These are phyloP conservation scores for Herpailurus yagouaroundi DNA, from an alignment of 2,113 vertebrate genomes.

Conservation along the genomic window DNA sequence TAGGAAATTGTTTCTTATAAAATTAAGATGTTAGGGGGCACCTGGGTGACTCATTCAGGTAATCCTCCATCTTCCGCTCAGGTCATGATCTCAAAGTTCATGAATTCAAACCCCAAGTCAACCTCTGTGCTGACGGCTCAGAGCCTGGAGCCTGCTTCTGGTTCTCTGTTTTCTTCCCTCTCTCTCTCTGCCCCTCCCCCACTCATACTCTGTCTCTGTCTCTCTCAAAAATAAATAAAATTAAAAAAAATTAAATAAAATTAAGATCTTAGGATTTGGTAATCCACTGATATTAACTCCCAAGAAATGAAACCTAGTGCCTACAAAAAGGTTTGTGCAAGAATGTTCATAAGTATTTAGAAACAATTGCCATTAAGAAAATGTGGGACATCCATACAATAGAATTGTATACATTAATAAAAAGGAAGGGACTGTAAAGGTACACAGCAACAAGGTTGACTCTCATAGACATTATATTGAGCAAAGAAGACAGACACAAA, in stretches of 20 bases:
- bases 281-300: background rate
- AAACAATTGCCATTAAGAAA: background rate
- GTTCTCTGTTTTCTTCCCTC: no score
- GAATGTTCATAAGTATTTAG: background rate
- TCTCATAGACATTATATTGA: background rate
- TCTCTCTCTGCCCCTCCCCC: no score
- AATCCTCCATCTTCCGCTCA: no score
- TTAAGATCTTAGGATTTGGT: background rate
- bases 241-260: background rate
- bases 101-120: no score
- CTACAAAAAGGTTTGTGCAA: background rate
- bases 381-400: background rate
- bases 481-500: background rate
- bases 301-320: background rate
- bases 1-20: background rate
- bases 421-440: background rate
- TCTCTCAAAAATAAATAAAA: no score
- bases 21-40: background rate
- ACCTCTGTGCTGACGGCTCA: no score
- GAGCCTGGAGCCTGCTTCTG: no score
- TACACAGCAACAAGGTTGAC: no score
- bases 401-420: background rate
- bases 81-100: no score
- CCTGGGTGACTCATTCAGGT: no score
- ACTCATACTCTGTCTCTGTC: no score